phyloP scores from a whole-genome alignment of 53 echinoderm and acorn worm species.

The Holothuria scabra region DNA sequence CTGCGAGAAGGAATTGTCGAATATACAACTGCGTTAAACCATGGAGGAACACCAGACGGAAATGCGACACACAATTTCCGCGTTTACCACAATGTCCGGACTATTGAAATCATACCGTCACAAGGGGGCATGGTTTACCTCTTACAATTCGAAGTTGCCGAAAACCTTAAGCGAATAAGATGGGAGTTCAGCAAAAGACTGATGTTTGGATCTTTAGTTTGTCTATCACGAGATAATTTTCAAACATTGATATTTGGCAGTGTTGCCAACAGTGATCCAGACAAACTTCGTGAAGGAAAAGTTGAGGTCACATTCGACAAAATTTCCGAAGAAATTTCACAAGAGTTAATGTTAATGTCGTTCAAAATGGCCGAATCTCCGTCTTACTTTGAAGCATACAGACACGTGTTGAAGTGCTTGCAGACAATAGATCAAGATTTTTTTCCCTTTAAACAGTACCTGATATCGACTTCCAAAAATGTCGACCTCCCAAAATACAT shows the following conservation, averaged over 20 bases:
- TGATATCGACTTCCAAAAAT: conserved; percentile 53
- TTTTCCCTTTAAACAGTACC: conserved; percentile 71
- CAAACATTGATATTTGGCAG: conserved; percentile 61
- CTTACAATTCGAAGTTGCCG: conserved; percentile 52
- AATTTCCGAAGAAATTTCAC: not conserved
- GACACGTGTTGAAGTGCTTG: conserved; percentile 75
- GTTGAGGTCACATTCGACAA: conserved; percentile 61
- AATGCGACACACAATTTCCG: conserved; percentile 16
- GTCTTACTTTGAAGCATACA: conserved; percentile 91
- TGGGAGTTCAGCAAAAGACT: conserved; percentile 83
- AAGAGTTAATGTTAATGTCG: not conserved
- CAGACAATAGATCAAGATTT: conserved; percentile 60
- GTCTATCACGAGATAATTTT: conserved; percentile 76
- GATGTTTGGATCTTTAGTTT: conserved; percentile 76
- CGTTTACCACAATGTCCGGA: conserved; percentile 57
- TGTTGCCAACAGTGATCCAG: conserved; percentile 69
- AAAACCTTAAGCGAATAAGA: conserved; percentile 49
- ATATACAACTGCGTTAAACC: conserved; percentile 42
- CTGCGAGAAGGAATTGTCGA: conserved; percentile 73
- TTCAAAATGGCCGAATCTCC: conserved; percentile 90
- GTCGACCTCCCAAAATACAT: conserved; percentile 69
- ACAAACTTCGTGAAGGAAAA: conserved; percentile 52
- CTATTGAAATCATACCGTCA: not conserved
- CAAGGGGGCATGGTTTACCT: conserved; percentile 23
- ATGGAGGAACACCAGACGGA: conserved; percentile 5